Evolutionary conservation across 2,113 vertebrate species (phyloP).

Genomic region (Sarotherodon lohbergeri): DNA sequence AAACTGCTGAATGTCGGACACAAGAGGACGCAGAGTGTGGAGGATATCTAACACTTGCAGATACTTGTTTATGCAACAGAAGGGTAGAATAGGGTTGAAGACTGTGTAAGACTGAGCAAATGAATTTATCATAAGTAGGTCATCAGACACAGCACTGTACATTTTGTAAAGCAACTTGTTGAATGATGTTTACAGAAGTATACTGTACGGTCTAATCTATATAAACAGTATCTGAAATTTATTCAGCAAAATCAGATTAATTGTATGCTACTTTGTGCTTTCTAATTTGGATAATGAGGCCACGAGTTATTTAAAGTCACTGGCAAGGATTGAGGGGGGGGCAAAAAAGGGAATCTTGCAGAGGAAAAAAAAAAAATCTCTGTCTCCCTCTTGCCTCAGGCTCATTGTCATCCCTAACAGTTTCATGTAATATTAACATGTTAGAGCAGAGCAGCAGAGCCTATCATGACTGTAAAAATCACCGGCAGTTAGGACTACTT

Average conservation of each 20-base stretch:
- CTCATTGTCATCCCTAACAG: slow-evolving; percentile 63
- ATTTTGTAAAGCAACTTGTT: background rate
- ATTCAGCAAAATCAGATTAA: slow-evolving; percentile 50
- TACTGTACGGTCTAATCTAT: background rate
- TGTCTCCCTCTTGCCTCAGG: slow-evolving; percentile 39
- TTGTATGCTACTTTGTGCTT: slow-evolving; percentile 37
- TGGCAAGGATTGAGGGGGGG: slow-evolving; percentile 1
- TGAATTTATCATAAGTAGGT: background rate
- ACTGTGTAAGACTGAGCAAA: background rate
- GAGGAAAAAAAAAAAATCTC: background rate
- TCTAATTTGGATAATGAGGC: slow-evolving; percentile 67
- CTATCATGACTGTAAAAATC: slow-evolving; percentile 45
- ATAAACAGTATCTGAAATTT: slow-evolving; percentile 30
- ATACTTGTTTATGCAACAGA: background rate
- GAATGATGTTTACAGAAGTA: background rate
- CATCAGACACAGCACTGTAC: background rate
- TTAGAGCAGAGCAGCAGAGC: slow-evolving; percentile 47
- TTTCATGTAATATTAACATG: slow-evolving; percentile 71
- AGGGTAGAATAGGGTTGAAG: background rate
- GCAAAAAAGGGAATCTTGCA: slow-evolving; percentile 13
- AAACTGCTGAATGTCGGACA: background rate
- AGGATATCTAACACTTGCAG: background rate
- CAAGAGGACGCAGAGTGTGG: background rate
- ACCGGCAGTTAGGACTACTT: slow-evolving; percentile 31
- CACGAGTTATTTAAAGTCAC: slow-evolving; percentile 66